Evolutionary conservation across 2,113 vertebrate species (phyloP).

Genomic region (Amphilophus citrinellus): DNA sequence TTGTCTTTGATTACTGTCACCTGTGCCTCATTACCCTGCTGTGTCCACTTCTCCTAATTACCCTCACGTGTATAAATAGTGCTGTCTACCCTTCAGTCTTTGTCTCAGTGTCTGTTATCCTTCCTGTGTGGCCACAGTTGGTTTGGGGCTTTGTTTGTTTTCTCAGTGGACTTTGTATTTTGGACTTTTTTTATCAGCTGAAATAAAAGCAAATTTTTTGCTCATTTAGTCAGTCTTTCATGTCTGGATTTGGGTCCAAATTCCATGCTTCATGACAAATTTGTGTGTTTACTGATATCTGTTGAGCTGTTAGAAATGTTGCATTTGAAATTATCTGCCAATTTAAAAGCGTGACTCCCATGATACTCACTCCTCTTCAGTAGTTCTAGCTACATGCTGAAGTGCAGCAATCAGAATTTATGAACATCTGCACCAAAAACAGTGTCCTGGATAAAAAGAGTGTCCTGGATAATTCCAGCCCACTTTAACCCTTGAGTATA

Average conservation of each 20-base stretch:
- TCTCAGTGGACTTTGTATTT: background rate
- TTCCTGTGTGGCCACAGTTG: background rate
- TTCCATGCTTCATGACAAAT: background rate
- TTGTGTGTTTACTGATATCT: background rate
- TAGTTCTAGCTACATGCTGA: background rate
- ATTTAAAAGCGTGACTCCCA: background rate
- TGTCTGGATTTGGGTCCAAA: background rate
- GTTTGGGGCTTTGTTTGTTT: background rate
- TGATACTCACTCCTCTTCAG: background rate
- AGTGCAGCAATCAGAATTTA: rapidly evolving
- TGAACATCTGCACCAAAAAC: background rate
- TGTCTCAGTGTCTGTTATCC: rapidly evolving
- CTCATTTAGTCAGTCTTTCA: background rate
- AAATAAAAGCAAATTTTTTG: background rate
- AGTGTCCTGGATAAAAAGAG: background rate
- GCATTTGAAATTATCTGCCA: background rate
- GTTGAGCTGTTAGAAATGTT: background rate
- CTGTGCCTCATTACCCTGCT: background rate
- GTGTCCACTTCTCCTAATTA: background rate
- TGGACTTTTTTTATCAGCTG: background rate
- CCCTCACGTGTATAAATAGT: background rate
- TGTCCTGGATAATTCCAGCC: background rate
- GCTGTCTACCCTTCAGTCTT: background rate
- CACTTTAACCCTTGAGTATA: rapidly evolving
- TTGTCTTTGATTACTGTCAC: background rate